These are phyloP conservation scores for Papilio polyxenes DNA, from an alignment of 1,140 invertebrate genomes.

Conservation along the genomic window DNA sequence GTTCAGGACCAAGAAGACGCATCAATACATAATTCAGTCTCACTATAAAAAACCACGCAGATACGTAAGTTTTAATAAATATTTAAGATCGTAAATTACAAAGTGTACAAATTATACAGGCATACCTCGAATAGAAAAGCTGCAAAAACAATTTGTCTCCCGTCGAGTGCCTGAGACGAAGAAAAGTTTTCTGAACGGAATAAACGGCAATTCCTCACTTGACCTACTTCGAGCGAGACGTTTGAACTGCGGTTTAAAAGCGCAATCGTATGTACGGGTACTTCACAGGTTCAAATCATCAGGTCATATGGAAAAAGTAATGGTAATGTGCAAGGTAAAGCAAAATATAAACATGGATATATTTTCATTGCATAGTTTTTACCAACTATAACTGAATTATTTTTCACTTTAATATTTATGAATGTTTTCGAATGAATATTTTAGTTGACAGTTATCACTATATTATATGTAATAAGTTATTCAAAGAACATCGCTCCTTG, in stretches of 20 bases:
- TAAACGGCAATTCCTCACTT: conserved; percentile 34
- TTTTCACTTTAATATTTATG: neutral
- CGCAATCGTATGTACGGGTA: neutral
- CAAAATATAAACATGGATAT: neutral
- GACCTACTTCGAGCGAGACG: conserved; percentile 23
- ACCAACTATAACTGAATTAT: neutral
- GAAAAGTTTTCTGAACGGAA: conserved; percentile 26
- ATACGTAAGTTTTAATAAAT: neutral
- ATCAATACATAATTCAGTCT: too few species aligned
- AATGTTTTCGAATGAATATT: neutral
- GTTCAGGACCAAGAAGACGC: too few species aligned
- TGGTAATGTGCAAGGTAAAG: neutral
- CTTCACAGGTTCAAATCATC: neutral
- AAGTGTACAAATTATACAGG: neutral
- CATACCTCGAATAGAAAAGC: neutral
- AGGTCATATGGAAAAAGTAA: conserved; percentile 16
- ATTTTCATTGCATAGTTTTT: neutral
- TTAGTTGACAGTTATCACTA: too few species aligned
- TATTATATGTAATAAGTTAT: too few species aligned
- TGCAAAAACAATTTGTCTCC: conserved; percentile 25
- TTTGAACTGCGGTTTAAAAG: conserved; percentile 20
- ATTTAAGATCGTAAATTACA: neutral
- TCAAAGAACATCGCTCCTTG: too few species aligned
- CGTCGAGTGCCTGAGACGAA: conserved; percentile 26
- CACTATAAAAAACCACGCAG: neutral